Percentiles rank a stretch among this genome's conserved stretches.
Evolutionary conservation across 2,888 invertebrate genomes (phyloP).

Genomic region (Cordilura impudica): DNA sequence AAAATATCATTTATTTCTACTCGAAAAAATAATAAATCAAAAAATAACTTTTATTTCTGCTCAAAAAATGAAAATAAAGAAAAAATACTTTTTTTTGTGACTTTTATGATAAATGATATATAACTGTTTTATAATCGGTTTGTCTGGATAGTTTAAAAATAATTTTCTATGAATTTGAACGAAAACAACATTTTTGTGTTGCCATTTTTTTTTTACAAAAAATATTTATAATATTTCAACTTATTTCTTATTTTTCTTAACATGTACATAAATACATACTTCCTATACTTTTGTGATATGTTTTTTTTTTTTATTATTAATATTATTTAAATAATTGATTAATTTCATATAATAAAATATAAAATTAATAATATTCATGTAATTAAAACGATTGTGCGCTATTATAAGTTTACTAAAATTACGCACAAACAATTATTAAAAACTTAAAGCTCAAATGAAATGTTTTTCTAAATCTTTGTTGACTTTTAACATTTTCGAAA

Average conservation of each 20-base stretch:
- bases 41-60: too few relatives aligned
- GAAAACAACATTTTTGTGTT: too few relatives aligned
- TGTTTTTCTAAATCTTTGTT: background rate
- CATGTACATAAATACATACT: constrained; percentile 9
- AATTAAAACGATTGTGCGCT: too few relatives aligned
- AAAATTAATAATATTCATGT: too few relatives aligned
- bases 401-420: background rate
- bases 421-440: background rate
- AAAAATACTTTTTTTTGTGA: too few relatives aligned
- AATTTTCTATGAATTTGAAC: too few relatives aligned
- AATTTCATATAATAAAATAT: constrained; percentile 5
- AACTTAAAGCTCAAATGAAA: constrained; percentile 1
- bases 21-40: too few relatives aligned
- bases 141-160: too few relatives aligned
- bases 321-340: constrained; percentile 15
- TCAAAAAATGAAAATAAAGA: too few relatives aligned
- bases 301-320: constrained; percentile 43
- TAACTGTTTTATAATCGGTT: too few relatives aligned
- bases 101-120: too few relatives aligned
- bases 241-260: background rate
- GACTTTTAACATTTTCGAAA: background rate
- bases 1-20: too few relatives aligned
- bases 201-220: background rate
- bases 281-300: constrained; percentile 59
- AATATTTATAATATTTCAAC: constrained; percentile 15